A percentile compares a stretch with the other conserved stretches of the same genome.
phyloP scores from a whole-genome alignment of 2,113 vertebrate genomes.

The Sisor rabdophorus region DNA sequence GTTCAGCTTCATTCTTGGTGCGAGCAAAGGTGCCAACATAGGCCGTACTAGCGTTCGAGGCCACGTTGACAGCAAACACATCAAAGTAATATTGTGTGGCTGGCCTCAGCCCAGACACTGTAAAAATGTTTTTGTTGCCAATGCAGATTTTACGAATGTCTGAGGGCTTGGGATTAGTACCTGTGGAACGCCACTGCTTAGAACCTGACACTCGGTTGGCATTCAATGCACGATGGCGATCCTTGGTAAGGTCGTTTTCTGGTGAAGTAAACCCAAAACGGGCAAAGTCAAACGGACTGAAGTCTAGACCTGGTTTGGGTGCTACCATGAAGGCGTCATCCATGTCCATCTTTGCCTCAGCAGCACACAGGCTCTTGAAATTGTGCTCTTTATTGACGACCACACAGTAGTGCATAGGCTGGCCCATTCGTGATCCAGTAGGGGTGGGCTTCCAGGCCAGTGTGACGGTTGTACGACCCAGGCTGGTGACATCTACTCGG shows the following conservation, averaged over 20 bases:
- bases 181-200: slow-evolving; percentile 72
- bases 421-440: slow-evolving; percentile 79
- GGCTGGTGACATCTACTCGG: slow-evolving; percentile 85
- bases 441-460: slow-evolving; percentile 96
- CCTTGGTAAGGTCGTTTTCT: slow-evolving; percentile 74
- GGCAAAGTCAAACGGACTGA: slow-evolving; percentile 92
- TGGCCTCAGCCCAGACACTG: slow-evolving; percentile 87
- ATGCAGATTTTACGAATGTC: slow-evolving; percentile 90
- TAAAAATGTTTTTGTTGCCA: slow-evolving; percentile 93
- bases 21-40: slow-evolving; percentile 93
- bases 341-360: slow-evolving; percentile 80
- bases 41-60: slow-evolving; percentile 87
- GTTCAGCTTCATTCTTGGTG: slow-evolving; percentile 89
- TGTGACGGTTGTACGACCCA: slow-evolving; percentile 88
- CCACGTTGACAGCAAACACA: slow-evolving; percentile 84
- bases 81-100: slow-evolving; percentile 97
- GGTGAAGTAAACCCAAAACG: slow-evolving; percentile 86
- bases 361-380: slow-evolving; percentile 96
- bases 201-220: slow-evolving; percentile 50
- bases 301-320: slow-evolving; percentile 90
- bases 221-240: slow-evolving; percentile 68
- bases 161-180: slow-evolving; percentile 66
- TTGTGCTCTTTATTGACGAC: slow-evolving; percentile 97
- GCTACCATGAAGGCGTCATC: slow-evolving; percentile 89
- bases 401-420: slow-evolving; percentile 90